These are phyloP conservation scores for Neofelis nebulosa DNA, from an alignment of 2,113 vertebrate genomes.

Conservation along the genomic window DNA sequence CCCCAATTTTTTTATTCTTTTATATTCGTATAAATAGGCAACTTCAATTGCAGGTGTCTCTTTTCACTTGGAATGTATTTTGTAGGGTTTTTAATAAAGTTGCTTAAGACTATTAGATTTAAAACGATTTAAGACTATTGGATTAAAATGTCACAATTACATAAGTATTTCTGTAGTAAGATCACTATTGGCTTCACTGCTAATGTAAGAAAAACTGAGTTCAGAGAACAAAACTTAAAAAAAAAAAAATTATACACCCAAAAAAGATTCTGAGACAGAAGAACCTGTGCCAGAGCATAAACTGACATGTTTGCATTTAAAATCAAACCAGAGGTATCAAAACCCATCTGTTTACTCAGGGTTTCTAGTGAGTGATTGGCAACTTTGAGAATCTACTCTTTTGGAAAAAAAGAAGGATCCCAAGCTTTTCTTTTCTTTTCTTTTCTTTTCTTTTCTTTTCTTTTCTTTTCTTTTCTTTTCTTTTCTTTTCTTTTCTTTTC, in stretches of 20 bases:
- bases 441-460: accelerated
- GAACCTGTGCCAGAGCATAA: constrained; percentile 69
- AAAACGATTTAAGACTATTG: constrained; percentile 11
- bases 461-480: background rate
- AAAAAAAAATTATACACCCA: constrained; percentile 24
- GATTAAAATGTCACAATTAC: constrained; percentile 38
- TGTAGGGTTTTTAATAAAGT: background rate
- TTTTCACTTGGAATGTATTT: background rate
- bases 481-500: background rate
- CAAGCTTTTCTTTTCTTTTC: background rate
- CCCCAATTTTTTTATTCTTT: background rate
- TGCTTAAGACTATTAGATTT: background rate
- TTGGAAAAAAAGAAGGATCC: constrained; percentile 5
- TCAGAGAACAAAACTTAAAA: constrained; percentile 59
- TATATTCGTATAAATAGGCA: background rate
- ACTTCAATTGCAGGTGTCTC: background rate
- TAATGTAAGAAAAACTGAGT: constrained; percentile 56
- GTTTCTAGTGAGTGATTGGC: constrained; percentile 71
- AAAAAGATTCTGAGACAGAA: constrained; percentile 66
- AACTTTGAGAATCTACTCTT: constrained; percentile 54
- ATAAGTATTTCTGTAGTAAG: background rate
- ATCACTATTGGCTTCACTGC: constrained; percentile 29
- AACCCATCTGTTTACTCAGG: constrained; percentile 78
- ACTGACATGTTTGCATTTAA: constrained; percentile 81
- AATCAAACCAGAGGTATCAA: constrained; percentile 77